These are phyloP conservation scores for Probaryconus sp. DNA, from an alignment of 1,140 invertebrate genomes.

Conservation along the genomic window DNA sequence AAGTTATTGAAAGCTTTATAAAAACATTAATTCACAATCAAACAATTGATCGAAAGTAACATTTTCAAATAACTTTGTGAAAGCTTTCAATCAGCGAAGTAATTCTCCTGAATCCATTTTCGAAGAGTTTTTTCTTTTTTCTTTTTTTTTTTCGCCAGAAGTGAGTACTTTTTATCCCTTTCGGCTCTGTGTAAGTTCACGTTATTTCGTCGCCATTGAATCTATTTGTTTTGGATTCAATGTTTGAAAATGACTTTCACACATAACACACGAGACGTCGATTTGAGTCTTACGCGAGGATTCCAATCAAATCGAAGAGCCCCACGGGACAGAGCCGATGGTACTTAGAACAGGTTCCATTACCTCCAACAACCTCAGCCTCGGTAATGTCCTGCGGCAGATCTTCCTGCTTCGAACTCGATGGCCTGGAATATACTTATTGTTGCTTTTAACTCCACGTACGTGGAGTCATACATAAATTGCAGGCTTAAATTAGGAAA, in stretches of 20 bases:
- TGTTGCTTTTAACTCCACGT: slow-evolving; percentile 50
- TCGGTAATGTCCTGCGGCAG: slow-evolving; percentile 71
- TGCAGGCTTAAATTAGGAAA: slow-evolving; percentile 5
- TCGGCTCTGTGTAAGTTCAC: slow-evolving; percentile 8
- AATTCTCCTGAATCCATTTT: not conserved
- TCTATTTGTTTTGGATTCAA: slow-evolving; percentile 46
- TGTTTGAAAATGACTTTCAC: slow-evolving; percentile 51
- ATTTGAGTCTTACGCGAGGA: slow-evolving; percentile 63
- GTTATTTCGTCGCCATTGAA: slow-evolving; percentile 20
- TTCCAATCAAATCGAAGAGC: slow-evolving; percentile 76
- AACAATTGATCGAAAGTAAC: too few relatives aligned
- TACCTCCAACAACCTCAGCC: slow-evolving; percentile 73
- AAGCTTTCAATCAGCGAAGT: too few relatives aligned
- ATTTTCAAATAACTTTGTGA: too few relatives aligned
- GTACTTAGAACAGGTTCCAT: slow-evolving; percentile 73
- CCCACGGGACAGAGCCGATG: slow-evolving; percentile 72
- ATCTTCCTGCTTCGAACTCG: slow-evolving; percentile 70
- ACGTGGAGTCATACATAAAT: slow-evolving; percentile 33
- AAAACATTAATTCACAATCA: too few relatives aligned
- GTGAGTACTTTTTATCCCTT: slow-evolving; percentile 13
- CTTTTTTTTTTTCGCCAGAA: not conserved
- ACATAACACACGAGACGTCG: slow-evolving; percentile 46
- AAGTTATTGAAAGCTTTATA: too few relatives aligned
- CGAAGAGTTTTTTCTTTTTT: not conserved
- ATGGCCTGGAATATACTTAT: slow-evolving; percentile 69